Percentiles rank a stretch among this genome's conserved stretches.
phyloP scores from a whole-genome alignment of 2,113 vertebrate species.

The Cyanoliseus patagonus region DNA sequence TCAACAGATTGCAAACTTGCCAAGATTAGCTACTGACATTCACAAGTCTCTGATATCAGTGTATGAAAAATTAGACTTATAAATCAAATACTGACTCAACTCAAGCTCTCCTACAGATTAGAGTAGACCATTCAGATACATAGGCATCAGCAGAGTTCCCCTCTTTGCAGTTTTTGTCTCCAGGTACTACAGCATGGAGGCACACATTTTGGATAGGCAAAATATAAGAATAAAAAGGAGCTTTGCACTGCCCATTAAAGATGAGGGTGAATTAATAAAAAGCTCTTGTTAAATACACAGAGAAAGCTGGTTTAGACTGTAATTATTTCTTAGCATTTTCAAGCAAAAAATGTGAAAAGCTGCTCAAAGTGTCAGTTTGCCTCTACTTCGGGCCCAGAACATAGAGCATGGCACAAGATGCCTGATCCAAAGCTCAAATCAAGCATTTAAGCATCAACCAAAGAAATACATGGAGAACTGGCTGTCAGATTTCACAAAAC shows the following conservation, averaged over 20 bases:
- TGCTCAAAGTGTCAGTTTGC: neutral
- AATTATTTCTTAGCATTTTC: neutral
- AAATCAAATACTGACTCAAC: neutral
- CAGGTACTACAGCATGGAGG: neutral
- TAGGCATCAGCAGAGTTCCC: neutral
- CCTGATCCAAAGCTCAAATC: neutral
- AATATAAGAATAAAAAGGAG: neutral
- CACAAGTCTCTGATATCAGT: neutral
- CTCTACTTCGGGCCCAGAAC: neutral
- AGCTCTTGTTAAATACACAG: neutral
- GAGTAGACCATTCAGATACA: neutral
- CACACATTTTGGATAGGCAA: neutral
- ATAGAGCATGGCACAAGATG: neutral
- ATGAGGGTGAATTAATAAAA: neutral
- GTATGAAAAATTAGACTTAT: neutral
- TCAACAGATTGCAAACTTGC: neutral
- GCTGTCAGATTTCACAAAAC: neutral
- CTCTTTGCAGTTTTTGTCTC: neutral
- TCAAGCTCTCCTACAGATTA: neutral
- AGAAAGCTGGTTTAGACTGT: neutral
- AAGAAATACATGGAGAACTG: neutral
- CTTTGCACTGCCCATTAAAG: neutral
- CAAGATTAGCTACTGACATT: neutral
- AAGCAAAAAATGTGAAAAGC: neutral
- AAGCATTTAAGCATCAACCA: neutral